Percentiles rank a stretch among this genome's conserved stretches.
Conservation (phyloP, 2,888 invertebrate genomes). For the Julus scandinavius region DNA sequence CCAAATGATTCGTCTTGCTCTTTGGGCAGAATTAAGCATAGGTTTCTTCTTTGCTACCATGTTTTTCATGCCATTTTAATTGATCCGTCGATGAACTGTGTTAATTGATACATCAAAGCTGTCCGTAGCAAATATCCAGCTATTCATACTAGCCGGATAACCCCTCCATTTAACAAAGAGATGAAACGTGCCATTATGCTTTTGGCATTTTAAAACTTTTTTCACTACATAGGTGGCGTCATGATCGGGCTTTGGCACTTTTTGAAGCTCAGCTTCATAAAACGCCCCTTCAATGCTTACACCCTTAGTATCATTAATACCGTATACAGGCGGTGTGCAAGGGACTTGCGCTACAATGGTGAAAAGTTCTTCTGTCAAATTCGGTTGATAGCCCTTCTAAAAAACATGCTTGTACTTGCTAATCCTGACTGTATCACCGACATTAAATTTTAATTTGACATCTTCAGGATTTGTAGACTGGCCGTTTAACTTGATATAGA, state of each 20-base stretch:
- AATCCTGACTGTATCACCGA: conserved; percentile 56
- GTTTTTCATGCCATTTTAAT: no score
- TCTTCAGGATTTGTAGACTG: no score
- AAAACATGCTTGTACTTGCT: conserved; percentile 58
- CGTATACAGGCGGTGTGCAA: conserved; percentile 60
- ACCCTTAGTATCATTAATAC: conserved; percentile 59
- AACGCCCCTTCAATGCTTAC: conserved; percentile 60
- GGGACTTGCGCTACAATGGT: conserved; percentile 59
- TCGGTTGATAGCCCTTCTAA: conserved; percentile 52
- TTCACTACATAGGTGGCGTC: conserved; percentile 59
- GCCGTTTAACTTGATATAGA: no score
- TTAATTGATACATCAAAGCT: no score
- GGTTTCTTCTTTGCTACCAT: no score
- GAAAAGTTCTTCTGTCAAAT: conserved; percentile 60
- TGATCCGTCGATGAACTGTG: no score
- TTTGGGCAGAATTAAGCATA: no score
- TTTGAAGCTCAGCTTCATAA: conserved; percentile 60
- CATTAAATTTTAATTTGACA: no score
- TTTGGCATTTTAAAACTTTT: conserved; percentile 59
- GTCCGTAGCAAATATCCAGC: conserved; percentile 58
- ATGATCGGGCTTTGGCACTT: conserved; percentile 54
- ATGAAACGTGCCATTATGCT: conserved; percentile 56
- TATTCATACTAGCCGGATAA: conserved; percentile 60
- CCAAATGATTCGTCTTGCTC: no score
- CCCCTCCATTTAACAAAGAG: conserved; percentile 61